Percentiles rank a stretch among this genome's conserved stretches.
Evolutionary conservation across 2,113 vertebrate genomes (phyloP).

Genomic region (Paradisaea rubra): DNA sequence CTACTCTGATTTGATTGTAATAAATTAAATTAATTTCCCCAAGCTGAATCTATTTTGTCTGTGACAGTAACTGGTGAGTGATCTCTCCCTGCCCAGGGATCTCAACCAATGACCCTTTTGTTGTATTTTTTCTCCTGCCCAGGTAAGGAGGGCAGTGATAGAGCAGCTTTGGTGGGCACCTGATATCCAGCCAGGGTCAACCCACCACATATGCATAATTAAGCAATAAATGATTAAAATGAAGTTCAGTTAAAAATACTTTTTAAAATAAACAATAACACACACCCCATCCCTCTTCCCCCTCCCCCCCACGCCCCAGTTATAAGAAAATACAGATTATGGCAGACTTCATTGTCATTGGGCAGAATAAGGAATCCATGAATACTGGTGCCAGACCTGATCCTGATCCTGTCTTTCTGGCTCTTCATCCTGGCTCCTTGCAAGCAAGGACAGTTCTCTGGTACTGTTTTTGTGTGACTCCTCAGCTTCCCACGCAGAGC

Average conservation of each 20-base stretch:
- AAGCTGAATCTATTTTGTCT: not conserved
- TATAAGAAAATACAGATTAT: not conserved
- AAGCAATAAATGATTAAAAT: not conserved
- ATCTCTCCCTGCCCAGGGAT: not conserved
- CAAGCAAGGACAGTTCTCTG: not conserved
- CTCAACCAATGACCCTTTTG: fast-evolving
- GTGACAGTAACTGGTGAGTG: not conserved
- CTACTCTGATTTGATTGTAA: not conserved
- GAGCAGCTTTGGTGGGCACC: not conserved
- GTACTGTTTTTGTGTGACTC: not conserved
- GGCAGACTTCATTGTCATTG: not conserved
- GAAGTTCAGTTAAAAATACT: not conserved
- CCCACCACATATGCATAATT: not conserved
- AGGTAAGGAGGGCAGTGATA: not conserved
- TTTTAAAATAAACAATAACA: not conserved
- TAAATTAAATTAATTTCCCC: not conserved
- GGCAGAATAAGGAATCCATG: not conserved
- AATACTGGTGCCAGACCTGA: not conserved
- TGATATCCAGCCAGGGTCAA: not conserved
- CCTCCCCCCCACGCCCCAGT: fast-evolving
- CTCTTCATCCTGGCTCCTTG: not conserved
- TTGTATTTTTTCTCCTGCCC: not conserved
- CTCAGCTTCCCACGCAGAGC: not conserved
- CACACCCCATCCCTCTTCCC: not conserved
- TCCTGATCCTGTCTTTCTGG: not conserved